Percentiles rank a stretch among this genome's conserved stretches.
phyloP scores from a whole-genome alignment of 1,140 invertebrate species.

The Manduca sexta region DNA sequence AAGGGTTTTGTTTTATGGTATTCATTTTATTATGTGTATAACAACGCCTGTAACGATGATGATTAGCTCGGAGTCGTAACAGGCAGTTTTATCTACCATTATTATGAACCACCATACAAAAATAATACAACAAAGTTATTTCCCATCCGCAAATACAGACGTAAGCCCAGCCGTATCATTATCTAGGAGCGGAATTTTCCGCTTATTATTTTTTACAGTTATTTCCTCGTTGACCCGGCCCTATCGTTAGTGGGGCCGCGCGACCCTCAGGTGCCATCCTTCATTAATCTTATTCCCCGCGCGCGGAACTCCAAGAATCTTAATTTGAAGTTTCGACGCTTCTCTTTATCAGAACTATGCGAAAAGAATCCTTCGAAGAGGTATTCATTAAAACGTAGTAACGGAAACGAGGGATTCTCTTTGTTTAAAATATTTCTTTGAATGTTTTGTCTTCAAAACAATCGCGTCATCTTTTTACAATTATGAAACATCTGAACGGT shows the following conservation, averaged over 20 bases:
- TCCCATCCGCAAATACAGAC: too few relatives aligned
- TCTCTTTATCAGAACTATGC: constrained; percentile 66
- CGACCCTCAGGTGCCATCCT: constrained; percentile 54
- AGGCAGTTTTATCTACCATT: too few relatives aligned
- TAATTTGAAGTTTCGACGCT: constrained; percentile 69
- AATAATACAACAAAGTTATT: too few relatives aligned
- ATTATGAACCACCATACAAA: too few relatives aligned
- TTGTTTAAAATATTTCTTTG: constrained; percentile 23
- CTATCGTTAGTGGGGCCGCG: constrained; percentile 39
- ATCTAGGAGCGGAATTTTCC: constrained; percentile 16
- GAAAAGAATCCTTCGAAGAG: constrained; percentile 52
- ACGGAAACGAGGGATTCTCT: constrained; percentile 24
- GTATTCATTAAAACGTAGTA: constrained; percentile 54
- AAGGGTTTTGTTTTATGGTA: too few relatives aligned
- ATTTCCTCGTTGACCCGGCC: constrained; percentile 31
- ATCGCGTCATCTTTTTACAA: constrained; percentile 1
- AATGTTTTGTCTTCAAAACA: constrained; percentile 4
- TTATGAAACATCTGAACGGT: too few relatives aligned
- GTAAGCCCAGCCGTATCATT: neutral
- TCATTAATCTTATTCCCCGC: constrained; percentile 65
- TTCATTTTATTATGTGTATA: too few relatives aligned
- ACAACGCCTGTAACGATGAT: too few relatives aligned
- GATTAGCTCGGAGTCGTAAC: too few relatives aligned
- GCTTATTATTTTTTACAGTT: constrained; percentile 55
- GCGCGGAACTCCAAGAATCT: constrained; percentile 65